Conservation (phyloP, 2,888 invertebrate genomes). For the Escarpia spicata region DNA sequence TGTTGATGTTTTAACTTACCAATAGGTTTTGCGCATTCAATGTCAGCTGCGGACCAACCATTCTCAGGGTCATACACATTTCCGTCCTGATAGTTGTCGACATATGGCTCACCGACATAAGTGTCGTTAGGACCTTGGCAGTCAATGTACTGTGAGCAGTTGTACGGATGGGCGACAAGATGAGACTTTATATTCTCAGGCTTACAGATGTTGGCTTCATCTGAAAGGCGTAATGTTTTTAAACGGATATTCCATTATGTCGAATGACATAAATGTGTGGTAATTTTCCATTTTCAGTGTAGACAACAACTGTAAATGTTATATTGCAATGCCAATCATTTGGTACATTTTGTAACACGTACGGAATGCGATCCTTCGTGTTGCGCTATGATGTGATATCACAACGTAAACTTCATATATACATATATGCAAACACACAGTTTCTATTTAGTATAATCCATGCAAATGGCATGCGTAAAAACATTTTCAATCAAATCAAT, state of each 20-base stretch:
- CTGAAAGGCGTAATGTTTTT: background rate
- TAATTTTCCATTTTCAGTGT: too few species aligned
- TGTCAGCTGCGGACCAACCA: background rate
- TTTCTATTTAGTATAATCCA: too few species aligned
- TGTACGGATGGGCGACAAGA: background rate
- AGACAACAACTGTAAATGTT: background rate
- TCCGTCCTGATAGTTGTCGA: background rate
- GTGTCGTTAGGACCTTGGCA: background rate
- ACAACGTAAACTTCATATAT: background rate
- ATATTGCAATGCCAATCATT: background rate
- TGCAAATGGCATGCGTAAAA: too few species aligned
- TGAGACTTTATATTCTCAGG: background rate
- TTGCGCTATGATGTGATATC: background rate
- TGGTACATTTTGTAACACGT: background rate
- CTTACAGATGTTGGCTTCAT: background rate
- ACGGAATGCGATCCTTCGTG: background rate
- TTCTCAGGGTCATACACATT: background rate
- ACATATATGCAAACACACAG: too few species aligned
- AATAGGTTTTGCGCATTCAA: background rate
- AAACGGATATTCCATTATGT: too few species aligned
- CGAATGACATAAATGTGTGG: background rate
- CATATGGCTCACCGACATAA: background rate
- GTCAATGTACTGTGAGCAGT: background rate
- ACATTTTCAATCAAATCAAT: too few species aligned
- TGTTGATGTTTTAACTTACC: background rate